Base-by-base conservation (phyloP, 1,140 invertebrate species). In the Acromyrmex charruanus region DNA sequence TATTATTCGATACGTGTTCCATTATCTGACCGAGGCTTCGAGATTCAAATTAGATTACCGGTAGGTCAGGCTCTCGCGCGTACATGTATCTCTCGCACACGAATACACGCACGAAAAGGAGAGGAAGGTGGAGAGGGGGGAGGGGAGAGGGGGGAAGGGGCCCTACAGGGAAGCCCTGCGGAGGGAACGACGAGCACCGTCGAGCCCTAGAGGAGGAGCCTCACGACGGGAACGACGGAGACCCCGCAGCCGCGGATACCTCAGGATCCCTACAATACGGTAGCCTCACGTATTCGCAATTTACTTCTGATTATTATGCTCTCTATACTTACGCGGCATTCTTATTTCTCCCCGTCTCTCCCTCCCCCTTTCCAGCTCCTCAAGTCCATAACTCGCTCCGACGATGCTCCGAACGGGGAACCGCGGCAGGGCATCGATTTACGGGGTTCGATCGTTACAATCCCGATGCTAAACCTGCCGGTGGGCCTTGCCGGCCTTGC, bases 231-330 rank as follows among this genome's bases (percentile, higher is more conserved):
- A 68, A 68, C 77, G 77, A 66, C 28, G 77, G 18, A 53, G 77
- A 31, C 58, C 58, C 35, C 55, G 75, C 51, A 61, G n/a, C 77
- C 63, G 75, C 53, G 35, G 74, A 53, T 79, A 66, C 59, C 71
- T 87, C 63, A 28, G 85, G 88, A 66, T 87, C 88, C 89, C 91
- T 85, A 84, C 91, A 92, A 91, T 92, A 95, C 95, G 94, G 95
- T 95, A 95, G 95, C 95, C 92, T 95, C 95, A 95, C 95, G 95
- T 95, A 92, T 92, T 90, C 86, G 94, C 94, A 95, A 95, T 95
- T 95, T 95, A 92, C 94, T 94, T 94, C 93, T 94, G 94, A 95
- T 95, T 94, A 95, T 95, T 95, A 90, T 92, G 92, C 92, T 93
- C 91, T 94, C 93, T 93, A 93, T 94, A 93, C 91, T 93, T 93